Evolutionary conservation across 53 echinoderm and acorn worm genomes (phyloP).

Genomic region (Echinometra lucunter): DNA sequence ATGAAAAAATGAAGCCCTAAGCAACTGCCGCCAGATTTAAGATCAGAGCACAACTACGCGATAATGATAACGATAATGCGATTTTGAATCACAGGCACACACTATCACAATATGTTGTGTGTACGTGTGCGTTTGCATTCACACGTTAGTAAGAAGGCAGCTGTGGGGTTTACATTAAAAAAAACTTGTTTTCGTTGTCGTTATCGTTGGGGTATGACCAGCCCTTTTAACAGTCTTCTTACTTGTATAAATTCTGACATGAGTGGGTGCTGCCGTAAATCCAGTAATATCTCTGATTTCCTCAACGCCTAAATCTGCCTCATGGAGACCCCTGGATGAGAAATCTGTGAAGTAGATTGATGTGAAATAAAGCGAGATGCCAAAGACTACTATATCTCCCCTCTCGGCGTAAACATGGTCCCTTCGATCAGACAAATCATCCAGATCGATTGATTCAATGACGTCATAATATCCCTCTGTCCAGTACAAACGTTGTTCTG

Average conservation of each 20-base stretch:
- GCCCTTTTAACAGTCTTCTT: not conserved
- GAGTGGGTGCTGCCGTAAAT: not conserved
- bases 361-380: not conserved
- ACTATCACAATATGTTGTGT: too few relatives aligned
- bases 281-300: not conserved
- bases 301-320: not conserved
- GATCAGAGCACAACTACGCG: too few relatives aligned
- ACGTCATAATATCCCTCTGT: not conserved
- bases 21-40: too few relatives aligned
- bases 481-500: too few relatives aligned
- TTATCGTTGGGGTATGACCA: not conserved
- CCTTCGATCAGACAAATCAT: not conserved
- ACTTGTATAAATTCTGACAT: not conserved
- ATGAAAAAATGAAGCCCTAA: too few relatives aligned
- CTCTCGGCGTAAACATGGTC: not conserved
- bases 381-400: not conserved
- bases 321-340: not conserved
- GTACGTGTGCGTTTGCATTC: too few relatives aligned
- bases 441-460: not conserved
- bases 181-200: too few relatives aligned
- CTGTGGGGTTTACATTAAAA: too few relatives aligned
- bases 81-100: too few relatives aligned
- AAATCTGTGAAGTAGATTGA: not conserved
- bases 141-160: too few relatives aligned
- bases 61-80: too few relatives aligned